These are phyloP conservation scores for Cyaniris semiargus DNA, from an alignment of 2,888 invertebrate species.

Conservation along the genomic window DNA sequence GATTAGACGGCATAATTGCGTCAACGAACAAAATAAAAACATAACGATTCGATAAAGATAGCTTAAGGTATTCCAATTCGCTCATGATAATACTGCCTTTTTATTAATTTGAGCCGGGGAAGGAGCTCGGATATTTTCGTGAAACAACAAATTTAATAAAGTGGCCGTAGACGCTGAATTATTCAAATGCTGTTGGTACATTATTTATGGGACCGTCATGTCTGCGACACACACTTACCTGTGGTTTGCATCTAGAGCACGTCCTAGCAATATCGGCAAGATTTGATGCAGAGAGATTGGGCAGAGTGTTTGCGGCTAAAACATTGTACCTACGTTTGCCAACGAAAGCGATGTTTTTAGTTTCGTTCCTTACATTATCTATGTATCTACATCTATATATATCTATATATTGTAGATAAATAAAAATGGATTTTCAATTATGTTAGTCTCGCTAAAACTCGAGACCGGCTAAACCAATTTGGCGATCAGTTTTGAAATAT, in stretches of 20 bases:
- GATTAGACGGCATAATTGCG: constrained; percentile 15
- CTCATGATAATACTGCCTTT: constrained; percentile 43
- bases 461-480: background rate
- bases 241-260: constrained; percentile 74
- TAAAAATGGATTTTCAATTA: no score
- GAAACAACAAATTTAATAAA: constrained; percentile 78
- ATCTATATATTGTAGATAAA: no score
- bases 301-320: constrained; percentile 37
- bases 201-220: constrained; percentile 78
- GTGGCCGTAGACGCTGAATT: constrained; percentile 72
- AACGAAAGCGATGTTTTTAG: background rate
- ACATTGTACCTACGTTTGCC: constrained; percentile 27
- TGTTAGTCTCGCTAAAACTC: background rate
- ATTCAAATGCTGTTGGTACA: constrained; percentile 72
- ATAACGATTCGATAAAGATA: constrained; percentile 36
- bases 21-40: constrained; percentile 24
- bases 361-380: background rate
- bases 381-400: no score
- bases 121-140: constrained; percentile 63
- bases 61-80: constrained; percentile 42
- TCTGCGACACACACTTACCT: constrained; percentile 65
- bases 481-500: no score
- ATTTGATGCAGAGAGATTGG: constrained; percentile 45
- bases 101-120: constrained; percentile 55
- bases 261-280: constrained; percentile 63